Base-by-base conservation (phyloP, 2,113 vertebrate genomes). In the Mormoops blainvillei region DNA sequence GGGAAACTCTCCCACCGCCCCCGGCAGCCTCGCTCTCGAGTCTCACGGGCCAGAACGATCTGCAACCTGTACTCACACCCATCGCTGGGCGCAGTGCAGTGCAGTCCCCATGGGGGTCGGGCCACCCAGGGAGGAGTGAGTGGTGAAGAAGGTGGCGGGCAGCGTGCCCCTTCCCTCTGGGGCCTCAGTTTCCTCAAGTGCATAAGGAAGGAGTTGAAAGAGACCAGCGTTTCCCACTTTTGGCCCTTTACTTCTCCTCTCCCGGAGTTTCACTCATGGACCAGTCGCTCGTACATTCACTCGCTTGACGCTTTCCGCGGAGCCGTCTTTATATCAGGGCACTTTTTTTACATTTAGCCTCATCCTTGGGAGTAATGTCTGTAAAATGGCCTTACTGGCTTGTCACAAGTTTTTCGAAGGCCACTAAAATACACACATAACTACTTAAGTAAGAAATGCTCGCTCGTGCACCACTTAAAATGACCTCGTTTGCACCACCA, bases 321-420 rank as follows among this genome's bases (percentile, higher is more conserved):
- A 15, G 19, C 24, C 33, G 4, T 18, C 50, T 82, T 85, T 58
- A 13, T 36, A 4, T 16, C 8, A 3, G 41, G 31, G 58, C 10
- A 36, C 11, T 31, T 54, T 63, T 83, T 84, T 13, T 5, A 68
- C 8, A 43, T 22, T 63, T 8, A 68, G 19, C 31, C 50, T 54
- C 31, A 58, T 45, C n/a, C 31, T 61, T 48, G 65, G 73, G 58
- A 86, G 86, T 54, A 77, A 63, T 52, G 54, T 41, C 41, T 52
- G 36, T 38, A 73, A 74, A 80, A 70, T 26, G 48, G 74, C 63
- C 74, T 61, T 52, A 58, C 2, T 43, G 56, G n/a, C 18, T 86
- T 24, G 41, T 31, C 80, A 84, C 1, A 10, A 28, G 4, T 76
- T 92, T 85, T 68, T 82, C 43, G 77, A 86, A 96, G 82, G 81